phyloP scores from a whole-genome alignment of 2,113 vertebrate species.

The Thalassarche chlororhynchos region DNA sequence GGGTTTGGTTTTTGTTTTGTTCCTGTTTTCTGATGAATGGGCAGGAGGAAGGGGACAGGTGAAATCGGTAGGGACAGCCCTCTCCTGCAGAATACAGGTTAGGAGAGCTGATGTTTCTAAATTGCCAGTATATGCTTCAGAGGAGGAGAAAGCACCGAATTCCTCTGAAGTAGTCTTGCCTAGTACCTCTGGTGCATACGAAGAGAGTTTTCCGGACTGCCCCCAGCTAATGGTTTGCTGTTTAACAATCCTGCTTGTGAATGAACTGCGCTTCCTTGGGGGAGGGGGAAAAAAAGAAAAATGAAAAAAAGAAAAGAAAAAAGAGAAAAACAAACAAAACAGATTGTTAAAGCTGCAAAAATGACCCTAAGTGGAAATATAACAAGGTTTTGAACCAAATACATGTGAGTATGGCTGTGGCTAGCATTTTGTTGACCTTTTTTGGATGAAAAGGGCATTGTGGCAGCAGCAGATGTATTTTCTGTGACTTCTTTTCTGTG shows the following conservation, averaged over 20 bases:
- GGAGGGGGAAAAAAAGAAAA: not conserved
- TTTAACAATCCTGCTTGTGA: not conserved
- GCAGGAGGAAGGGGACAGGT: slow-evolving; percentile 25
- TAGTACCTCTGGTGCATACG: not conserved
- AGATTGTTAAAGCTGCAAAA: not conserved
- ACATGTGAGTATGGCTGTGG: slow-evolving; percentile 33
- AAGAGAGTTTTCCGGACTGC: not conserved
- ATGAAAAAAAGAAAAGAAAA: too few species aligned
- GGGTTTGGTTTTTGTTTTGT: not conserved
- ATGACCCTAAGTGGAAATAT: not conserved
- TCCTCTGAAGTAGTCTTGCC: not conserved
- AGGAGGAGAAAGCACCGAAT: not conserved
- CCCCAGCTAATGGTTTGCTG: not conserved
- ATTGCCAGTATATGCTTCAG: not conserved
- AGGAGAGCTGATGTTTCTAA: not conserved
- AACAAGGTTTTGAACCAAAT: slow-evolving; percentile 1
- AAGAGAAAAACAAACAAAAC: not conserved
- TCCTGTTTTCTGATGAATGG: not conserved
- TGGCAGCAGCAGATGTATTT: slow-evolving; percentile 73
- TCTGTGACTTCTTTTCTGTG: slow-evolving; percentile 72
- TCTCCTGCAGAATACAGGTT: not conserved
- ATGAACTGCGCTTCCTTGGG: not conserved
- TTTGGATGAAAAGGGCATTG: slow-evolving; percentile 21
- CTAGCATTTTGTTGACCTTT: not conserved
- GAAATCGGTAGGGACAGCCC: not conserved